Evolutionary conservation across 2,113 vertebrate genomes (phyloP), one percentile per base, ranked within the genome.

Genomic region (Ciconia boyciana): DNA sequence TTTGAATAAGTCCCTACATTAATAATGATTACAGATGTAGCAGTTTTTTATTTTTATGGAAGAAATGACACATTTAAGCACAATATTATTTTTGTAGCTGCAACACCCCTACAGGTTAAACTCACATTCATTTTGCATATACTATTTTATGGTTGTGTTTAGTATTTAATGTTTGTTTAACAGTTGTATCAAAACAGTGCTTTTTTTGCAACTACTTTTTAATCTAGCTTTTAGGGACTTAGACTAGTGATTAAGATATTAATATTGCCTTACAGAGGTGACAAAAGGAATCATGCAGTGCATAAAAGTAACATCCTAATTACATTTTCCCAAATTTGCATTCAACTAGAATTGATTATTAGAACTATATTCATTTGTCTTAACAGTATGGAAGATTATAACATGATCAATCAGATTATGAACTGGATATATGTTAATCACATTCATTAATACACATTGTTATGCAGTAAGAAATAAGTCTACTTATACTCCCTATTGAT

Each of bases 1-100:
- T 49, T 70, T 28, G 17, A 51, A 70, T 70, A 70, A 70, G 46
- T 51, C 46, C 90, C 91, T 86, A 93, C 88, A 94, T 94, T 94
- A 57, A 85, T 76, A 62, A 93, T 83, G 44, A 96, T 57, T 72
- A 92, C 74, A 89, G 88, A 82, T 69, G 36, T 87, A 93, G 86
- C 69, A 83, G 25, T 26, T 66, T 51, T 75, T 66, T 57, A 39
- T 82, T 85, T 66, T 66, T 84, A 80, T 43, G 62, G 74, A 70
- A 97, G 91, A 91, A 34, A 57, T 51, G 57, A 75, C 71, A 72
- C 51, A 85, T 87, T 79, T 80, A 92, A 91, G 36, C 32, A 89
- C 78, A 87, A 49, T 57, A 87, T 89, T 89, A 85, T 95, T 84
- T 93, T 82, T 96, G 78, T 52, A 87, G 62, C 57, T 34, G 72